These are phyloP conservation scores for Alloscopus bannaensis DNA, from an alignment of 2,888 invertebrate genomes.

Conservation along the genomic window DNA sequence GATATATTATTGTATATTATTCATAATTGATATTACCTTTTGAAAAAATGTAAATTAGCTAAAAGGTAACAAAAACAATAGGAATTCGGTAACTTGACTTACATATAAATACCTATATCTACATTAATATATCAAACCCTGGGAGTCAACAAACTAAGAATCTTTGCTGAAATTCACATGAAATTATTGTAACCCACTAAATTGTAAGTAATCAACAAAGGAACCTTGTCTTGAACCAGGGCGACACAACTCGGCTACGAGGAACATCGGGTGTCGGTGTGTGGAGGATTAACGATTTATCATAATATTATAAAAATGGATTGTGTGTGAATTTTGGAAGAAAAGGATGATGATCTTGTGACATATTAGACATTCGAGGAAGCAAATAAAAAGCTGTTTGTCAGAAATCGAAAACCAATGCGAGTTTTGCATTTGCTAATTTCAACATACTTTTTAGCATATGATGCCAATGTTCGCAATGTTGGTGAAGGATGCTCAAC, in stretches of 20 bases:
- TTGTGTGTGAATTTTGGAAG: not conserved
- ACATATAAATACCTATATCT: too few relatives aligned
- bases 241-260: not conserved
- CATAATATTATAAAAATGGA: not conserved
- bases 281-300: not conserved
- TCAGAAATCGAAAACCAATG: not conserved
- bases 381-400: not conserved
- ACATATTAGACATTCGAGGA: not conserved
- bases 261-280: not conserved
- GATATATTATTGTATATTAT: too few relatives aligned
- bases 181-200: constrained; percentile 45
- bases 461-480: not conserved
- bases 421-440: not conserved
- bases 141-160: constrained; percentile 37
- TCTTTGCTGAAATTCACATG: constrained; percentile 53
- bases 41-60: too few relatives aligned
- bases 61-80: constrained; percentile 3
- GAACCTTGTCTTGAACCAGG: not conserved
- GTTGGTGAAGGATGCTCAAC: not conserved
- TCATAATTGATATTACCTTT: too few relatives aligned
- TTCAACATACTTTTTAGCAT: not conserved
- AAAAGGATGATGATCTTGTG: constrained; percentile 4
- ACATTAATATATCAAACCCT: constrained; percentile 41
- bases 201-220: too few relatives aligned
- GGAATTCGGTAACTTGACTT: constrained; percentile 34